Base-by-base conservation (phyloP, 2,888 invertebrate species). In the Phengaris arion region DNA sequence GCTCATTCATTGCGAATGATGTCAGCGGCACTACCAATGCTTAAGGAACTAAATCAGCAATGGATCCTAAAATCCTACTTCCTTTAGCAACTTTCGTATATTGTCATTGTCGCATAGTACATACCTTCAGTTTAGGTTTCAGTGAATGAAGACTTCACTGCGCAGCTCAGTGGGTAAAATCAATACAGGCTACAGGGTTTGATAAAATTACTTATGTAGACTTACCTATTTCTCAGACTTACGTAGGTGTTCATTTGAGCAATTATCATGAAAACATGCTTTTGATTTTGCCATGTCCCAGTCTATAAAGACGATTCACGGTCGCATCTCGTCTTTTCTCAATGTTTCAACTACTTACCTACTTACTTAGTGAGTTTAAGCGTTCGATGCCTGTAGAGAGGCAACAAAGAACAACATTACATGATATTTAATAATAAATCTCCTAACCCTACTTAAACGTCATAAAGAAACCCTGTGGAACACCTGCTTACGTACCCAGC, bases 141-240 rank as follows among this genome's bases (percentile, higher is more conserved):
- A 69, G 64, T 76, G 74, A 79, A 77, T 76, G 74, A 76, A 78
- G 74, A 70, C 73, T 76, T 74, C 68, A 76, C 77, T 79, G 79
- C 79, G 79, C 79, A 79, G 75, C 69, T 75, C 77, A 35, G 76
- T 59, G 52, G 51, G 52, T 35, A 55, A 72, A 69, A 79, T 79
- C 79, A 79, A 79, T 79, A 79, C 57, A 45, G 35, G 68, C 68
- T 68, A 22, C 35, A 35, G 51, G 48, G n/a, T 74, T 74, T 74
- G 51, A 74, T 74, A n/a, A 15, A 64, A 74, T 52, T 48, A 35
- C 35, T 35, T 35, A 22, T 35, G 52, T 73, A 2, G 22, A 48
- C 48, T 8, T 59, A 59, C 59, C 10, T 22, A 10, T 22, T 59
- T 8, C 10, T 15, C 59, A 59, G 22, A 59, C 9, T 48, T 8